Percentiles rank a stretch among this genome's conserved stretches.
phyloP scores from a whole-genome alignment of 30 jellyfish, hydroid and myxozoan genomes.

The Turritopsis dohrnii region DNA sequence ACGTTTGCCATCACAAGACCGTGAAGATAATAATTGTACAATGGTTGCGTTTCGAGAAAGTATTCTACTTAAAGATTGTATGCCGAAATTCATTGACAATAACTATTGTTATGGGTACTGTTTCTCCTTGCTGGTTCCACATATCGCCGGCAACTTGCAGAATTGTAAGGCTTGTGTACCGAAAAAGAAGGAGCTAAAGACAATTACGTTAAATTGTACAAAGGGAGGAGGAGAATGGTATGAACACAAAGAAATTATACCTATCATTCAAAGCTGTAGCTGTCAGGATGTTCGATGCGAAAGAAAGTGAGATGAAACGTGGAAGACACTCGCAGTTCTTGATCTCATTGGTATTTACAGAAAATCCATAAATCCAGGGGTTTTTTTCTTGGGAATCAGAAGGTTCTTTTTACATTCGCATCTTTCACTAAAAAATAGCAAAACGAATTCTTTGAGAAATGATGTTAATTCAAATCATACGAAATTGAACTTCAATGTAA shows the following conservation, averaged over 20 bases:
- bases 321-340: too few relatives aligned
- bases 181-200: neutral
- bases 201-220: neutral
- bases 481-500: too few relatives aligned
- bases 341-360: too few relatives aligned
- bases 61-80: neutral
- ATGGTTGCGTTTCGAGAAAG: neutral
- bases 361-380: too few relatives aligned
- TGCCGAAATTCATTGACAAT: neutral
- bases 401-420: too few relatives aligned
- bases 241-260: neutral
- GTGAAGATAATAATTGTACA: neutral
- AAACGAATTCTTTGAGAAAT: too few relatives aligned
- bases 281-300: neutral
- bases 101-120: neutral
- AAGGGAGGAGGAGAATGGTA: neutral
- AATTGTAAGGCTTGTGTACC: neutral
- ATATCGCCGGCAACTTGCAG: neutral
- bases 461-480: too few relatives aligned
- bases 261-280: neutral
- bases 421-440: too few relatives aligned
- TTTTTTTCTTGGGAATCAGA: too few relatives aligned
- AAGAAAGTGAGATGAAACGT: neutral
- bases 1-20: neutral
- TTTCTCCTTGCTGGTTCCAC: neutral